Conservation (phyloP, 2,797 vertebrate species). For the Liasis olivaceus region DNA sequence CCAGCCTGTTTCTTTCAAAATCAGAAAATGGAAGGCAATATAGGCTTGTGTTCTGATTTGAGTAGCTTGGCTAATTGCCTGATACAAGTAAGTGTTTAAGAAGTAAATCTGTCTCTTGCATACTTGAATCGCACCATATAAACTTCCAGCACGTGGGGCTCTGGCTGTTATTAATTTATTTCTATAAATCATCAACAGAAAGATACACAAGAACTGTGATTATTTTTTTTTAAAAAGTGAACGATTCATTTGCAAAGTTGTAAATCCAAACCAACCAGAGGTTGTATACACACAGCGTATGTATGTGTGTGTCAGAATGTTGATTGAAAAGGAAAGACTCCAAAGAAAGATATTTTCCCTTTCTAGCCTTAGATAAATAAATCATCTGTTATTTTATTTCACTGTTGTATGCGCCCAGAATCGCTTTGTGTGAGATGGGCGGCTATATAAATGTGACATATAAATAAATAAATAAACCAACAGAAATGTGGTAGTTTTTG, state of each 20-base stretch:
- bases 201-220: slow-evolving; percentile 93
- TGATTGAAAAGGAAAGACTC: slow-evolving; percentile 13
- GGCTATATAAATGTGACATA: no score
- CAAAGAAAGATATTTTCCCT: slow-evolving; percentile 43
- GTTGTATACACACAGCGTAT: not conserved
- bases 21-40: not conserved
- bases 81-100: not conserved
- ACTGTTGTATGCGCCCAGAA: no score
- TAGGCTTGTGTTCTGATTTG: not conserved
- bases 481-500: slow-evolving; percentile 43
- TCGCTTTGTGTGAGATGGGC: no score
- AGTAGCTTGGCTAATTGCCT: not conserved
- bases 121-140: slow-evolving; percentile 53
- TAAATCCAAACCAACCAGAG: slow-evolving; percentile 81
- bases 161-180: slow-evolving; percentile 96
- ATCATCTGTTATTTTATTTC: no score
- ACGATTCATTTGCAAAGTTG: slow-evolving; percentile 90
- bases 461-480: slow-evolving; percentile 11
- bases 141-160: slow-evolving; percentile 87
- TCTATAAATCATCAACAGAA: slow-evolving; percentile 99
- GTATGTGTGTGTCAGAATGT: not conserved
- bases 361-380: slow-evolving; percentile 76
- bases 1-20: not conserved
- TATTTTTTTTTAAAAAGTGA: slow-evolving; percentile 61
- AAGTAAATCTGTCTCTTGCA: not conserved